These are phyloP conservation scores for Drosophila nannoptera DNA, from an alignment of 1,140 invertebrate species.

Conservation along the genomic window DNA sequence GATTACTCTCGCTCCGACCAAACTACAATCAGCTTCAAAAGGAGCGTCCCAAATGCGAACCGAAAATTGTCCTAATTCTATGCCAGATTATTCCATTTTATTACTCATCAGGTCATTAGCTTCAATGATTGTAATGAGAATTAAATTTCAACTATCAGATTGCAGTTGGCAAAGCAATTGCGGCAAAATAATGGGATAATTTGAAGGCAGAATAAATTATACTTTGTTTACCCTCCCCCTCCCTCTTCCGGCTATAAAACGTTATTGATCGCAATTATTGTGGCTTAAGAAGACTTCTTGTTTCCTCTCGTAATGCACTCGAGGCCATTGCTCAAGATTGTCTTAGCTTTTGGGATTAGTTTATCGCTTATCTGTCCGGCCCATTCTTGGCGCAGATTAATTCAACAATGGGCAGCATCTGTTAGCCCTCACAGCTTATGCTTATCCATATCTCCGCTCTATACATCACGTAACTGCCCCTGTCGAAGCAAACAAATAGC, in stretches of 20 bases:
- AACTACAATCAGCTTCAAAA: not conserved
- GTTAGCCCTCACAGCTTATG: constrained; percentile 50
- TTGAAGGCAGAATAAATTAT: not conserved
- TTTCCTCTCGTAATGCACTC: not conserved
- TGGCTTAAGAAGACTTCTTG: not conserved
- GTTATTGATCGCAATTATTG: constrained; percentile 4
- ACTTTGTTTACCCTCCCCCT: constrained; percentile 1
- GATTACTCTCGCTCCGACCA: not conserved
- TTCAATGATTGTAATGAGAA: not conserved
- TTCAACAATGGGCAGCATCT: constrained; percentile 50
- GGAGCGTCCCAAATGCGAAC: no score
- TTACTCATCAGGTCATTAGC: no score
- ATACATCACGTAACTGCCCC: constrained; percentile 44
- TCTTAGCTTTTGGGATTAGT: constrained; percentile 14
- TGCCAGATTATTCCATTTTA: no score
- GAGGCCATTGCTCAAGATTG: constrained; percentile 14
- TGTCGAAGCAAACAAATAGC: constrained; percentile 60
- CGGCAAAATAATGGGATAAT: constrained; percentile 1
- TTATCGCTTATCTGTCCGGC: constrained; percentile 17
- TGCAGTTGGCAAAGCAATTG: not conserved
- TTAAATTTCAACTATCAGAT: not conserved
- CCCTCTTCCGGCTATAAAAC: constrained; percentile 4
- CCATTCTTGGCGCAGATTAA: constrained; percentile 50
- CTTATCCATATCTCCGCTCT: constrained; percentile 56
- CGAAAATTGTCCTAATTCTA: no score